A percentile compares a stretch with the other conserved stretches of the same genome.
phyloP scores from a whole-genome alignment of 1,140 invertebrate species.

The Mercenaria mercenaria region DNA sequence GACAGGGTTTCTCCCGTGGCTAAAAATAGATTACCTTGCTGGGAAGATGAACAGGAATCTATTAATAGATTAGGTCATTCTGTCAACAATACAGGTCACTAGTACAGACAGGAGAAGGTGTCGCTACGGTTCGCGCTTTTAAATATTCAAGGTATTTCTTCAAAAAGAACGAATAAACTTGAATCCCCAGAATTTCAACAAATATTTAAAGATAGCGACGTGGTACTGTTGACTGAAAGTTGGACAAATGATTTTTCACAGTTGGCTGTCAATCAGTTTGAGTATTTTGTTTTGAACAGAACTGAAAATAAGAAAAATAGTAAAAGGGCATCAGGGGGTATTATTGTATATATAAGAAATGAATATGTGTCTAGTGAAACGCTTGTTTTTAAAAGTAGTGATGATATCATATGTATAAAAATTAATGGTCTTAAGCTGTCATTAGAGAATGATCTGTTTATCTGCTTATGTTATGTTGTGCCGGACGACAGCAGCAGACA shows the following conservation, averaged over 20 bases:
- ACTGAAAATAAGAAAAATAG: slow-evolving; percentile 3
- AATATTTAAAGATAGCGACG: not conserved
- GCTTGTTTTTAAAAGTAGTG: not conserved
- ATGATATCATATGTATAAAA: slow-evolving; percentile 10
- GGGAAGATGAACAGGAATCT: no score
- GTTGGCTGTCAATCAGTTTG: not conserved
- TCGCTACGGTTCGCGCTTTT: not conserved
- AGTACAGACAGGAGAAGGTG: not conserved
- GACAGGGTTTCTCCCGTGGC: no score
- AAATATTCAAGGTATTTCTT: slow-evolving; percentile 20
- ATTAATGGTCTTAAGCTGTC: no score
- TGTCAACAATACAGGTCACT: no score
- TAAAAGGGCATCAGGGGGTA: slow-evolving; percentile 15
- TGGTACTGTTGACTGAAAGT: slow-evolving; percentile 17
- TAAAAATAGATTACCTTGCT: no score
- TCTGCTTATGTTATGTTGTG: no score
- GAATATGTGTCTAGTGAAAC: slow-evolving; percentile 13
- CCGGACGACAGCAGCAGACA: not conserved
- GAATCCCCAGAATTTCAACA: not conserved
- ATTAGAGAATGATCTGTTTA: no score
- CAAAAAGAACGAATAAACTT: slow-evolving; percentile 9
- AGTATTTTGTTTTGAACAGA: slow-evolving; percentile 12
- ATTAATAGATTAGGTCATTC: no score
- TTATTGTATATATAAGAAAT: slow-evolving; percentile 44
- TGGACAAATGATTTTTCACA: slow-evolving; percentile 31